Evolutionary conservation across 2,797 vertebrate genomes (phyloP).

Genomic region (Lacerta agilis): DNA sequence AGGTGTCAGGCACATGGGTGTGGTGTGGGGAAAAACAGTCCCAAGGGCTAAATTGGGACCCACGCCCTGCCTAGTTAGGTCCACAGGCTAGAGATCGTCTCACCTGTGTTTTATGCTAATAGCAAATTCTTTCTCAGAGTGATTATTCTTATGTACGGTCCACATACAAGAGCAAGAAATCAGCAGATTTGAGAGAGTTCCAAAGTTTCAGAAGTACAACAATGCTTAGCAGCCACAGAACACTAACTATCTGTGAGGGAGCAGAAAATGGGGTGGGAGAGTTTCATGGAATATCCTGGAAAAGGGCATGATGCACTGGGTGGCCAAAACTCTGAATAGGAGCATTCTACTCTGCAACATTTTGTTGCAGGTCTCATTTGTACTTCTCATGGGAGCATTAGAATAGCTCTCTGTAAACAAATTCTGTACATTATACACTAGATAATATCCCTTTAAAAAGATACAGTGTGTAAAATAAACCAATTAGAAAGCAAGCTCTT

Average conservation of each 20-base stretch:
- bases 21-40: no score
- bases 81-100: no score
- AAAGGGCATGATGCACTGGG: background rate
- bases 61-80: no score
- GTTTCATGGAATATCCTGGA: no score
- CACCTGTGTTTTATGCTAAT: background rate
- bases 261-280: background rate
- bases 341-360: background rate
- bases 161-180: background rate
- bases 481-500: constrained; percentile 65
- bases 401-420: constrained; percentile 37
- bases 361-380: background rate
- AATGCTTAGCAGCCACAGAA: background rate
- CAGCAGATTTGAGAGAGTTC: background rate
- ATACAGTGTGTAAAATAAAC: constrained; percentile 53
- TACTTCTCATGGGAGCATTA: background rate
- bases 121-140: background rate
- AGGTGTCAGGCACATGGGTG: no score
- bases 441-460: constrained; percentile 33
- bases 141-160: background rate
- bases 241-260: background rate
- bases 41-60: no score
- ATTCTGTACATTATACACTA: constrained; percentile 52
- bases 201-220: background rate
- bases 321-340: background rate